These are phyloP conservation scores for Saxidomus purpurata DNA, from an alignment of 1,140 invertebrate genomes.

Conservation along the genomic window DNA sequence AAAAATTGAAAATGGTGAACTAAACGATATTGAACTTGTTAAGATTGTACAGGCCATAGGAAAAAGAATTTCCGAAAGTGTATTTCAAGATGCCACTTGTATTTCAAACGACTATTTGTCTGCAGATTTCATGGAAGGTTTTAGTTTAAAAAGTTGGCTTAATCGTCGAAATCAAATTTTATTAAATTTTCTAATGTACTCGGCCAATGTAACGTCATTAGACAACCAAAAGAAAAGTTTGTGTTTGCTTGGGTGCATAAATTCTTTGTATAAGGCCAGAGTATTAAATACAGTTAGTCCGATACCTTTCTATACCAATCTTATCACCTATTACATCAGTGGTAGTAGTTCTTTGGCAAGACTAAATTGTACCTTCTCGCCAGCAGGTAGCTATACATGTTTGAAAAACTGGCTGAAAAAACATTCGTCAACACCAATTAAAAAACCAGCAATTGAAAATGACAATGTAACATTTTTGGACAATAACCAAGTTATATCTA, in stretches of 20 bases:
- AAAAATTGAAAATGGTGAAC: not conserved
- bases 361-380: not conserved
- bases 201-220: not conserved
- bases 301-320: not conserved
- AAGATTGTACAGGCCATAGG: not conserved
- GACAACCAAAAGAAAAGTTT: not conserved
- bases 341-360: not conserved
- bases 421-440: not conserved
- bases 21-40: not conserved
- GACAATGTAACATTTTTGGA: not conserved
- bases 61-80: not conserved
- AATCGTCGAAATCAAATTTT: not conserved
- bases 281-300: not conserved
- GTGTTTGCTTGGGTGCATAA: not conserved
- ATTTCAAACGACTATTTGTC: not conserved
- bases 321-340: not conserved
- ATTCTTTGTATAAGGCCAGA: not conserved
- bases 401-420: not conserved
- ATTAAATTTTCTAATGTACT: too few species aligned
- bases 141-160: not conserved
- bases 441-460: not conserved
- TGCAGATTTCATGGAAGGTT: not conserved
- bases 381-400: not conserved
- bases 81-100: not conserved
- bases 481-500: not conserved